Conservation (phyloP, 2,797 vertebrate species). For the Morus bassanus region DNA sequence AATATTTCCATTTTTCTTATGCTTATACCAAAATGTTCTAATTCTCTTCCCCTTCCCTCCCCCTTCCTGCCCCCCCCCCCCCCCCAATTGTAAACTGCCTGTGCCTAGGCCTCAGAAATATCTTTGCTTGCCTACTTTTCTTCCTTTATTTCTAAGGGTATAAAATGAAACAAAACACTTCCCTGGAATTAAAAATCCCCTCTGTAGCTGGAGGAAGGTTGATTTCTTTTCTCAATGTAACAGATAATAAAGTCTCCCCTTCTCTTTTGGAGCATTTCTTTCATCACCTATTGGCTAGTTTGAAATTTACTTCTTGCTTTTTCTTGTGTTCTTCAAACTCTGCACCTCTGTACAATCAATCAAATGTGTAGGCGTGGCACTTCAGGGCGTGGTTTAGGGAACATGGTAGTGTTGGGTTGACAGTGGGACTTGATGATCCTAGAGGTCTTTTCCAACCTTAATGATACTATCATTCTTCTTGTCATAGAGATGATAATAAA, state of each 20-base stretch:
- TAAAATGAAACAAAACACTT: background rate
- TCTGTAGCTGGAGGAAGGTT: background rate
- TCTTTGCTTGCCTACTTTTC: background rate
- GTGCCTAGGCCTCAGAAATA: background rate
- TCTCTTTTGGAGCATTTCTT: background rate
- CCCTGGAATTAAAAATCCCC: background rate
- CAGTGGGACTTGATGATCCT: too few species aligned
- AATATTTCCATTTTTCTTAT: background rate
- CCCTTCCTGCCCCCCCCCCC: rapidly evolving
- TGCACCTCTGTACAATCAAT: background rate
- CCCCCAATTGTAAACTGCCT: background rate
- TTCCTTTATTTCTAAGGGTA: background rate
- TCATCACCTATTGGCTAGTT: background rate
- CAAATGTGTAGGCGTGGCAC: too few species aligned
- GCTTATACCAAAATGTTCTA: background rate
- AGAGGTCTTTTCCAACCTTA: too few species aligned
- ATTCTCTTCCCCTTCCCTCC: background rate
- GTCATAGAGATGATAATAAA: background rate
- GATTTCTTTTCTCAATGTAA: background rate
- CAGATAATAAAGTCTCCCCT: background rate
- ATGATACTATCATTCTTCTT: background rate
- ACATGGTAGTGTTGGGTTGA: too few species aligned
- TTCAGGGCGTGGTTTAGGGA: too few species aligned
- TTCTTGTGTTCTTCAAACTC: background rate
- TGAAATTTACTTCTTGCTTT: background rate